Base-by-base conservation (phyloP, 2,888 invertebrate species). In the Colostygia pectinataria region DNA sequence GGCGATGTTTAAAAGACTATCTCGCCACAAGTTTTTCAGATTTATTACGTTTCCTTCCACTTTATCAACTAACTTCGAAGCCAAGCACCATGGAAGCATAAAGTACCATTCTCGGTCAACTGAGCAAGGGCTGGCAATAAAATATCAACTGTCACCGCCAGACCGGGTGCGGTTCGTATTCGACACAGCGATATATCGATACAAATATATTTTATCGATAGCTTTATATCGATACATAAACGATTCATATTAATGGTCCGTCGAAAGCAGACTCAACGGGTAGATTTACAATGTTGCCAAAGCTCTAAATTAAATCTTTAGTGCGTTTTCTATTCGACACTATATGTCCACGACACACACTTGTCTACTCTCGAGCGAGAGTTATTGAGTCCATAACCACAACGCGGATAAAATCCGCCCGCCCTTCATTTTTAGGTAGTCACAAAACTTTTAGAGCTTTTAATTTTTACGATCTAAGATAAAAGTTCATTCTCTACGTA, bases 101-200 rank as follows among this genome's bases (percentile, higher is more conserved):
- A 37, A 41, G 41, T 45, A 37, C 41, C 23, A 31, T 41, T 41
- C 13, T 34, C 43, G 55, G 55, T 44, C 55, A 57, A 55, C 57
- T 53, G 40, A 38, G 47, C 38, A 41, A 46, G 48, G 53, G 53
- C 43, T 40, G 37, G 61, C 53, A 59, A 65, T 70, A 67, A 67
- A 71, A 71, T 65, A 69, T 61, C 52, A 59, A 57, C 55, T 74
- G 74, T 45, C 51, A 45, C 13, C 44, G 32, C 37, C 73, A 74
- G 74, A 42, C 41, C 40, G 9, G 27, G 24, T 37, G 51, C 46
- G 52, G 52, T 39, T 1, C 29, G 12, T 28, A 29, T 39, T 37
- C 33, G 38, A 38, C 38, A 32, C 27, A 29, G 13, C 39, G 46
- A 20, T 20, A 20, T 6, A 20, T 20, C 20, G 20, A 20, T 20